A percentile compares a stretch with the other conserved stretches of the same genome.
phyloP scores from a whole-genome alignment of 2,113 vertebrate species.

The Pyrgilauda ruficollis region DNA sequence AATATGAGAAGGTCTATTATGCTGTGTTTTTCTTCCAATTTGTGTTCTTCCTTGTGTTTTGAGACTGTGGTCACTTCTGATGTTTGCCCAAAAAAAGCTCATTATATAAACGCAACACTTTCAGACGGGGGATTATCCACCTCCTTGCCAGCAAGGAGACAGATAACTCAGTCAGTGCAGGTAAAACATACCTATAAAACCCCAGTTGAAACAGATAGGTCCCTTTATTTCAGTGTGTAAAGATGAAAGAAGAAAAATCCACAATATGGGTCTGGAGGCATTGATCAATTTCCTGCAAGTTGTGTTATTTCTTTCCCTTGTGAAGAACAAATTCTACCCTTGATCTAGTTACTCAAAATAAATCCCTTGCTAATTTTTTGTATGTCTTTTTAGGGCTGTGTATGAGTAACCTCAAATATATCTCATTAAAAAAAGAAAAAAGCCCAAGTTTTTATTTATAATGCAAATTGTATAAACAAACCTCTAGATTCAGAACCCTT shows the following conservation, averaged over 20 bases:
- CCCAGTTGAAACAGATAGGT: not conserved
- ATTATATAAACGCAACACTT: not conserved
- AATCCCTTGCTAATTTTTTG: not conserved
- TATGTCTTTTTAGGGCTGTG: not conserved
- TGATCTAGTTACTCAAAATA: not conserved
- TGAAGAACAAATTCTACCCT: not conserved
- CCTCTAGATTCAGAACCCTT: not conserved
- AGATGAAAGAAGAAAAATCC: not conserved
- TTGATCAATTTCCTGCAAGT: not conserved
- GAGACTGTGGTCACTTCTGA: constrained; percentile 68
- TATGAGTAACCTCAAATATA: not conserved
- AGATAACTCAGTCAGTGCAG: not conserved
- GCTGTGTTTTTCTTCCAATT: constrained; percentile 82
- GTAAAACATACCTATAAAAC: not conserved
- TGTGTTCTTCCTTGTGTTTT: constrained; percentile 77
- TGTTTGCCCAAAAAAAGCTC: not conserved
- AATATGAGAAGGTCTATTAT: constrained; percentile 83
- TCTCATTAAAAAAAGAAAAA: not conserved
- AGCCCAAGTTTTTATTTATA: not conserved
- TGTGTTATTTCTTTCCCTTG: not conserved
- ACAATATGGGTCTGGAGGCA: not conserved
- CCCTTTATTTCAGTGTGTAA: not conserved
- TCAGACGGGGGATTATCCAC: not conserved
- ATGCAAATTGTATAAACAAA: not conserved
- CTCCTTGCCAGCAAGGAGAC: not conserved